These are phyloP conservation scores for Cathartes aura DNA, from an alignment of 2,113 vertebrate genomes.

Conservation along the genomic window DNA sequence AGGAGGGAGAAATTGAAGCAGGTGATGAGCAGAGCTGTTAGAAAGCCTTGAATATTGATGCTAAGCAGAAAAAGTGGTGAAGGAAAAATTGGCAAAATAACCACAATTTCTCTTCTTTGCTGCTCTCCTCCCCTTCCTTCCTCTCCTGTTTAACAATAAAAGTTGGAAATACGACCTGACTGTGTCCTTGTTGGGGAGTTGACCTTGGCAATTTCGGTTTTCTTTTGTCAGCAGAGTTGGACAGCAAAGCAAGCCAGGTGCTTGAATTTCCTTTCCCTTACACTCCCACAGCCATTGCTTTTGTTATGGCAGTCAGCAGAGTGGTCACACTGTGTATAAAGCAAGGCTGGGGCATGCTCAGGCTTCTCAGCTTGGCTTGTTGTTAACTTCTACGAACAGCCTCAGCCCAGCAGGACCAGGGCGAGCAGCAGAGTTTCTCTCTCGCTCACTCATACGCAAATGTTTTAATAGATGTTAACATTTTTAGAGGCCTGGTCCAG, in stretches of 20 bases:
- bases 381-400: background rate
- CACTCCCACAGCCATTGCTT: background rate
- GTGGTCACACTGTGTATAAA: background rate
- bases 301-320: background rate
- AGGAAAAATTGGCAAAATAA: background rate
- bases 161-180: background rate
- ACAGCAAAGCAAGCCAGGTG: background rate
- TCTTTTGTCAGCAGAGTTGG: background rate
- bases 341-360: background rate
- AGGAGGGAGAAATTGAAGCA: background rate
- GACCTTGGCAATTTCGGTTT: background rate
- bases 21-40: background rate
- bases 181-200: background rate
- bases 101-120: background rate
- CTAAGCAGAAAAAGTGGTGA: background rate
- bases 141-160: background rate
- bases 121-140: background rate
- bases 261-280: background rate
- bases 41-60: background rate
- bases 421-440: background rate
- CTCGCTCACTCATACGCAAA: background rate
- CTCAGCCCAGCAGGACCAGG: background rate
- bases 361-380: background rate
- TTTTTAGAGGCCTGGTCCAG: background rate
- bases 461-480: background rate